Conservation (phyloP, 2,888 invertebrate species). For the Mechanitis mazaeus region DNA sequence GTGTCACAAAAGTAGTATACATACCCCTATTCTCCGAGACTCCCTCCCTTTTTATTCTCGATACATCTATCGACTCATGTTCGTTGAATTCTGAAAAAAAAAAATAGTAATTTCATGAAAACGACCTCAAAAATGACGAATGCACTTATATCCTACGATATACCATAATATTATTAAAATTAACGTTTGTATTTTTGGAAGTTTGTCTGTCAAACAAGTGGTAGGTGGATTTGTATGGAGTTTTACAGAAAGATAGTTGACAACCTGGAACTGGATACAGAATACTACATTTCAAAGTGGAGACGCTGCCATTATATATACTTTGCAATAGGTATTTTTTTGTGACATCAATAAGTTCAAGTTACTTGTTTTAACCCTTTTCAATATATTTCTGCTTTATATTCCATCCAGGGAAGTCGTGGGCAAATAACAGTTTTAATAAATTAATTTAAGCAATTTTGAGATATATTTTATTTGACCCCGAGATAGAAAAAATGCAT, state of each 20-base stretch:
- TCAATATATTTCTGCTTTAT: background rate
- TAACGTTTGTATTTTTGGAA: background rate
- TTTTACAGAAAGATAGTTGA: no score
- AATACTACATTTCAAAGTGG: no score
- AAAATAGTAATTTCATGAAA: background rate
- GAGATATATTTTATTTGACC: slow-evolving; percentile 7
- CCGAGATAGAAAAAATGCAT: slow-evolving; percentile 24
- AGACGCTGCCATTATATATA: no score
- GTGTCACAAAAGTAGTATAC: slow-evolving; percentile 32
- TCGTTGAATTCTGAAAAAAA: slow-evolving; percentile 64
- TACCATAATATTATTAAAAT: no score
- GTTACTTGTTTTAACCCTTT: no score
- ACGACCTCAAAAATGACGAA: no score
- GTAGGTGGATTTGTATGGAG: no score
- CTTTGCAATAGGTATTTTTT: no score
- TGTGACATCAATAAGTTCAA: no score
- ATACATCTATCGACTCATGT: slow-evolving; percentile 60
- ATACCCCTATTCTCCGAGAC: slow-evolving; percentile 73
- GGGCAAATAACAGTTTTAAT: background rate
- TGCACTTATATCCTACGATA: no score
- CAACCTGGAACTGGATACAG: no score
- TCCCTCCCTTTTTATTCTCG: slow-evolving; percentile 69
- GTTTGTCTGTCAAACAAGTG: background rate
- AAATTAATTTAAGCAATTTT: background rate
- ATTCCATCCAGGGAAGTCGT: no score